Base-by-base conservation (phyloP, 2,797 vertebrate species). In the Cetoscarus ocellatus region DNA sequence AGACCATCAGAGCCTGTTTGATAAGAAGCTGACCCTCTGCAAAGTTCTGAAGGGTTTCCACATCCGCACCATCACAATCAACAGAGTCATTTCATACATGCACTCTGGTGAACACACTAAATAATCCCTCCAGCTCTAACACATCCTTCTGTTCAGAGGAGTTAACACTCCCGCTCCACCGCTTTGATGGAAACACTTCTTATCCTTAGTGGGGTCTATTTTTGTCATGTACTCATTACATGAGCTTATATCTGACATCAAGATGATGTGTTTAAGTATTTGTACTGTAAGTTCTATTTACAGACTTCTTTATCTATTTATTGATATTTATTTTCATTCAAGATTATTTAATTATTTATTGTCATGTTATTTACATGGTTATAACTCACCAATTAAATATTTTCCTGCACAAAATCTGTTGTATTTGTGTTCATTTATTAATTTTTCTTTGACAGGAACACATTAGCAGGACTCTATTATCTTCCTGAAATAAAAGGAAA, bases 31-130 rank as follows among this genome's bases (percentile, higher is more conserved):
- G 65, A 75, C 36, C 6, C 88, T 94, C 36, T 95, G 93, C 75
- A 94, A 94, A 83, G 83, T 84, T 36, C 70, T 95, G 58, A 91
- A 83, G 71, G 93, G 94, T 52, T 94, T 95, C 80, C 74, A 86
- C 1, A 50, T 92, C 68, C 91, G 93, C 40, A 69, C 75, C 44
- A 75, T 94, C 63, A 95, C 92, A 5, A 92, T 95, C 80, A 94
- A 86, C 82, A 86, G 94, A 63, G 86, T 61, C 73, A 60, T 94
- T 0, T 51, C 73, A 8, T 88, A 93, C 66, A 85, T 94, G 54
- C 63, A 45, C 52, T 80, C 88, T n/a, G 78, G 55, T 0, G 77
- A 86, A 47, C 55, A 88, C 63, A 68, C 64, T 18, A 73, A 73
- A 53, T 90, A 13, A 88, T 43, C 3, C 17, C 64, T 0, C 3